These are phyloP conservation scores for Clupea harengus DNA, from an alignment of 2,113 vertebrate species.

Conservation along the genomic window DNA sequence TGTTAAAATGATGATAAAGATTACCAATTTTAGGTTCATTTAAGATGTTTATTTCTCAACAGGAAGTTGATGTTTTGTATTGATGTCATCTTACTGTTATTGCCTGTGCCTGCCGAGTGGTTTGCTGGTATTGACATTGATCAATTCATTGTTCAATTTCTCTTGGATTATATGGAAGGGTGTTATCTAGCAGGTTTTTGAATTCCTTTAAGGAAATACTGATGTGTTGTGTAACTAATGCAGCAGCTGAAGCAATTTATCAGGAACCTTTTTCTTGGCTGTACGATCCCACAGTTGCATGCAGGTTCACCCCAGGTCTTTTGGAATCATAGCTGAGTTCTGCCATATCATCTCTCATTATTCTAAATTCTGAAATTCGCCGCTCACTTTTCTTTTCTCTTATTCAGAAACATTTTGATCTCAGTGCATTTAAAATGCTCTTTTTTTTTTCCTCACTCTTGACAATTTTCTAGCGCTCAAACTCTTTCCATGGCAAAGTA, in stretches of 20 bases:
- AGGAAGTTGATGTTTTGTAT: neutral
- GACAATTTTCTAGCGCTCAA: slow-evolving; percentile 57
- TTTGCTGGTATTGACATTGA: neutral
- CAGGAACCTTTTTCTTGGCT: neutral
- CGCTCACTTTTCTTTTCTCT: slow-evolving; percentile 2
- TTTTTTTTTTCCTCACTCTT: slow-evolving; percentile 48
- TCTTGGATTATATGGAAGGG: neutral
- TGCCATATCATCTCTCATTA: neutral
- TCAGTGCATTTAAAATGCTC: slow-evolving; percentile 48
- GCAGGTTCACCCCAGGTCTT: neutral
- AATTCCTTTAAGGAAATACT: neutral
- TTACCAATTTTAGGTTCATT: neutral
- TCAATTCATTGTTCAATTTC: neutral
- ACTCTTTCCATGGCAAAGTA: slow-evolving; percentile 72
- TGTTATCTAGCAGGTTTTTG: neutral
- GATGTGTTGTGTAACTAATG: neutral
- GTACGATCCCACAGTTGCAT: neutral
- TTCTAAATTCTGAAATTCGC: neutral
- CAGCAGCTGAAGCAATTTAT: neutral
- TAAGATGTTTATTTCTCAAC: neutral
- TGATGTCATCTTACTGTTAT: neutral
- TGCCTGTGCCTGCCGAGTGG: neutral
- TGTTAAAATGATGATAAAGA: neutral
- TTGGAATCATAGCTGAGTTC: neutral
- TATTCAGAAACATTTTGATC: neutral